Evolutionary conservation across 1,140 invertebrate species (phyloP).

Genomic region (Drosophila elegans): DNA sequence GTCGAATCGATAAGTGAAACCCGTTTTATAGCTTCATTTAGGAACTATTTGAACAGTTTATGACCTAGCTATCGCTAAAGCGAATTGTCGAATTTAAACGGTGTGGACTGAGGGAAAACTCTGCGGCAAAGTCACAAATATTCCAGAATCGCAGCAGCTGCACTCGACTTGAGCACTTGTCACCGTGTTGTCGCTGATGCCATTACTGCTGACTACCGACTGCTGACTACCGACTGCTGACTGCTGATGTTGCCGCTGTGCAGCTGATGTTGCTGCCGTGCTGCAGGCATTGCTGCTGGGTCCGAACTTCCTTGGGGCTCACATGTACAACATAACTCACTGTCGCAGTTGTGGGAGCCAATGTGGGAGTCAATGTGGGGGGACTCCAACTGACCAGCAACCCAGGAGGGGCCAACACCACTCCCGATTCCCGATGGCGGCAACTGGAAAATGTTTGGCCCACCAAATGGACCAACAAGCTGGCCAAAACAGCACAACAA

Average conservation of each 20-base stretch:
- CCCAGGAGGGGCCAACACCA: neutral
- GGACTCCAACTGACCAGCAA: conserved; percentile 31
- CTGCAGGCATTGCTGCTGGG: conserved; percentile 16
- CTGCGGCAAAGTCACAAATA: conserved; percentile 15
- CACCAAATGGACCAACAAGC: conserved; percentile 20
- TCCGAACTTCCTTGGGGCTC: conserved; percentile 62
- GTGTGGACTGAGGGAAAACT: neutral
- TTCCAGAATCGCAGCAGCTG: conserved; percentile 36
- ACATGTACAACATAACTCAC: conserved; percentile 71
- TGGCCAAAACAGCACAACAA: conserved; percentile 40
- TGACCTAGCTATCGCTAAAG: neutral
- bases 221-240: conserved; percentile 4
- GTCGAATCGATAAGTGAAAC: neutral
- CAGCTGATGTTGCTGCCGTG: conserved; percentile 11
- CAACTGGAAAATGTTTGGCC: conserved; percentile 34
- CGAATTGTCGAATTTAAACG: neutral
- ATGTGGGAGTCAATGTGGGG: neutral
- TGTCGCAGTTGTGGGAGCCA: conserved; percentile 33
- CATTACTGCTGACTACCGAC: conserved; percentile 28
- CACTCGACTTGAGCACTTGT: conserved; percentile 34
- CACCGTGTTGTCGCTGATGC: conserved; percentile 19
- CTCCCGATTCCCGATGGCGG: neutral
- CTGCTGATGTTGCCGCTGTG: conserved; percentile 15
- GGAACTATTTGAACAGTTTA: neutral
- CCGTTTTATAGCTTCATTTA: neutral